Conservation (phyloP, 1,140 invertebrate genomes). For the Drosophila obscura region DNA sequence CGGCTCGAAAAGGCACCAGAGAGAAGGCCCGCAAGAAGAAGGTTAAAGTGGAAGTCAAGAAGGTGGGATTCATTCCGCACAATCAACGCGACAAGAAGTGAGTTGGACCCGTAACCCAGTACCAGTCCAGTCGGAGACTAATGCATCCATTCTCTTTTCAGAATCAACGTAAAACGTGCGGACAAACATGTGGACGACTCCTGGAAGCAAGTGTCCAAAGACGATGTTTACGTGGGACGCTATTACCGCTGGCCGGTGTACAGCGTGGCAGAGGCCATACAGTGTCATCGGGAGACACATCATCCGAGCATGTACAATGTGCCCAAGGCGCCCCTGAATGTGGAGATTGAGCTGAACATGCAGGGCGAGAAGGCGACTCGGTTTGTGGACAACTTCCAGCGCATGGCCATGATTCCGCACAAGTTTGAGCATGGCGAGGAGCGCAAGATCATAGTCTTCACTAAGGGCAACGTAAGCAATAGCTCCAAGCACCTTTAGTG, state of each 20-base stretch:
- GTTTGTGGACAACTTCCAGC: conserved; percentile 87
- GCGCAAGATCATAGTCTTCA: conserved; percentile 88
- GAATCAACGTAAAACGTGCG: conserved; percentile 70
- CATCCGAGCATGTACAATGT: conserved; percentile 90
- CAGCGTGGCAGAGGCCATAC: conserved; percentile 89
- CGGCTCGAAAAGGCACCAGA: conserved; percentile 90
- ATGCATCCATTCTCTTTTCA: conserved; percentile 5
- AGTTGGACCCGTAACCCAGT: neutral
- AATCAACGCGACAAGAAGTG: conserved; percentile 85
- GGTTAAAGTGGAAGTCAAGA: conserved; percentile 88
- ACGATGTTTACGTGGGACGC: conserved; percentile 88
- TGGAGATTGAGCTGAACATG: conserved; percentile 90
- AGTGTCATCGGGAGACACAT: conserved; percentile 89
- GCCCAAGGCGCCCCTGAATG: conserved; percentile 87
- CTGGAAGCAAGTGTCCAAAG: conserved; percentile 85
- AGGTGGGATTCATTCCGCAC: conserved; percentile 88
- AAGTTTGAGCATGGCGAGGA: conserved; percentile 87
- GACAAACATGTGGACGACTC: conserved; percentile 86
- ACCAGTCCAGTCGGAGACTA: no score
- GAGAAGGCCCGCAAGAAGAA: conserved; percentile 89
- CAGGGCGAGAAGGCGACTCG: conserved; percentile 85
- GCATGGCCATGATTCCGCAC: conserved; percentile 87
- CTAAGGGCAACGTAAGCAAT: conserved; percentile 85
- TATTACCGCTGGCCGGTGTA: conserved; percentile 87
- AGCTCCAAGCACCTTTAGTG: neutral